phyloP scores from a whole-genome alignment of 2,888 invertebrate species.

The Latheticus oryzae region DNA sequence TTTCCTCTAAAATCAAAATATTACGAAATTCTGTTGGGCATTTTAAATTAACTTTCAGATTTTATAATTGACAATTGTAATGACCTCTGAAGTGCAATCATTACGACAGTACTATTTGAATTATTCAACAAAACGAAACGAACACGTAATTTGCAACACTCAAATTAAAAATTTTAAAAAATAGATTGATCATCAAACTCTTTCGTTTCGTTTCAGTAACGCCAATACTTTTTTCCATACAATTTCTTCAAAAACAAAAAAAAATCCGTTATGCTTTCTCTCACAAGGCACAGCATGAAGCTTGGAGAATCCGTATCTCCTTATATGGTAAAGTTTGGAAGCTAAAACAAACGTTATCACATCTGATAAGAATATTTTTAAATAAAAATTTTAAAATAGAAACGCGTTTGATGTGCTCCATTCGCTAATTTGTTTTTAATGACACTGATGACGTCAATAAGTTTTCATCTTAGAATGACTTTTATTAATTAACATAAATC shows the following conservation, averaged over 20 bases:
- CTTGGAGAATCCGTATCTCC: constrained; percentile 37
- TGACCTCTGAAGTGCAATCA: constrained; percentile 16
- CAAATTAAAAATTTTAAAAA: too few species aligned
- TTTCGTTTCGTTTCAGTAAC: constrained; percentile 27
- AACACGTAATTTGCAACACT: too few species aligned
- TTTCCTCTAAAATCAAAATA: constrained; percentile 2
- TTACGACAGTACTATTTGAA: too few species aligned
- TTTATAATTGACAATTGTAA: constrained; percentile 17
- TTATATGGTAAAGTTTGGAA: constrained; percentile 36
- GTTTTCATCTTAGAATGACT: neutral
- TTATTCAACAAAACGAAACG: too few species aligned
- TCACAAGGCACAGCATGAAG: constrained; percentile 24
- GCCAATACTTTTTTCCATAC: constrained; percentile 13
- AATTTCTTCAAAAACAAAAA: too few species aligned
- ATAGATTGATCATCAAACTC: too few species aligned
- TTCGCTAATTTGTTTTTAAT: constrained; percentile 13
- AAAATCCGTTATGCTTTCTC: constrained; percentile 35
- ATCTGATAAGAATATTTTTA: constrained; percentile 21
- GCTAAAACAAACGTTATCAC: constrained; percentile 28
- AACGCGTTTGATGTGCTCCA: neutral
- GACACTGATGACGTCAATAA: constrained; percentile 2
- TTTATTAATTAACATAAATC: too few species aligned
- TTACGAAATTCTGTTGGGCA: constrained; percentile 17
- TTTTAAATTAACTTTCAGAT: constrained; percentile 17
- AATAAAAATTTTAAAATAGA: constrained; percentile 1